phyloP scores from a whole-genome alignment of 2,888 invertebrate genomes.

The Caenorhabditis parvicauda region DNA sequence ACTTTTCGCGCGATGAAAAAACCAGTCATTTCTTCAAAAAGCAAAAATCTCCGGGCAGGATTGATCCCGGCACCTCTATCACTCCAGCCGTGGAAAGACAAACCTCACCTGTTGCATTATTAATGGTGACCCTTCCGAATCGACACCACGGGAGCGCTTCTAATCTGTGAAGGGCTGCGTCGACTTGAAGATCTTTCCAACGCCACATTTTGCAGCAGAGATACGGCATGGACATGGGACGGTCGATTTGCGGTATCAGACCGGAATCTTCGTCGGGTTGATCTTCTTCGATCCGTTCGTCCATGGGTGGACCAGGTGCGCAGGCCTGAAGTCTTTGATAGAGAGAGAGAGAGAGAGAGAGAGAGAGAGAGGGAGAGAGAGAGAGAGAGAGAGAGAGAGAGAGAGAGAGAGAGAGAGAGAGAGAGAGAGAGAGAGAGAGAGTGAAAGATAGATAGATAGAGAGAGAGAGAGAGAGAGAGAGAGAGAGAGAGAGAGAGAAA shows the following conservation, averaged over 20 bases:
- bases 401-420: too few species aligned
- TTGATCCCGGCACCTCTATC: not conserved
- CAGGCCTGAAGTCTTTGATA: conserved; percentile 54
- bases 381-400: too few species aligned
- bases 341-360: too few species aligned
- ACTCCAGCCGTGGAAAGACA: not conserved
- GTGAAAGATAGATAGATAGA: too few species aligned
- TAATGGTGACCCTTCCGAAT: conserved; percentile 60
- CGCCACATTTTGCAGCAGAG: conserved; percentile 61
- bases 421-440: too few species aligned
- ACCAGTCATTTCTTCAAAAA: not conserved
- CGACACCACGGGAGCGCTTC: conserved; percentile 62
- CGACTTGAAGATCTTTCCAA: conserved; percentile 59
- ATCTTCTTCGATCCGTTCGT: conserved; percentile 51
- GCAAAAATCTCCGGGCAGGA: not conserved
- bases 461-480: too few species aligned
- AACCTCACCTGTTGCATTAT: conserved; percentile 53
- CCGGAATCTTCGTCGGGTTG: conserved; percentile 54
- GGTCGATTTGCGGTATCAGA: conserved; percentile 60
- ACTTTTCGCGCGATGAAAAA: too few species aligned
- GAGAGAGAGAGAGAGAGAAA: too few species aligned
- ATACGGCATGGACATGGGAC: conserved; percentile 61
- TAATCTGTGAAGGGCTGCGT: conserved; percentile 58
- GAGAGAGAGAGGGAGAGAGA: too few species aligned
- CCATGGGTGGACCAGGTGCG: conserved; percentile 62